A percentile compares a stretch with the other conserved stretches of the same genome.
phyloP scores from a whole-genome alignment of 2,113 vertebrate species.

The Halcyon senegalensis region DNA sequence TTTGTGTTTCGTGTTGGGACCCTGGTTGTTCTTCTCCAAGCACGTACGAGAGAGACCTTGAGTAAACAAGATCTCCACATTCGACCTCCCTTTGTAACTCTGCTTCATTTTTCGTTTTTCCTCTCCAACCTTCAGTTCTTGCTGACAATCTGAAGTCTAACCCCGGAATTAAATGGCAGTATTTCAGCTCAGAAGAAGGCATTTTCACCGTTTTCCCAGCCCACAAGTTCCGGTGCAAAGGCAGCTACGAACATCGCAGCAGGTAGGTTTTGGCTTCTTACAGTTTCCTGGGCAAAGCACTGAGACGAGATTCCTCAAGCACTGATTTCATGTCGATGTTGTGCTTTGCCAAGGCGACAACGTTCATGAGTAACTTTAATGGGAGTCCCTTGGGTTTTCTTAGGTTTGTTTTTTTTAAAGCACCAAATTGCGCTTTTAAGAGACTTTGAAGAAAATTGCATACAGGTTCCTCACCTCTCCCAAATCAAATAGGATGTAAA shows the following conservation, averaged over 20 bases:
- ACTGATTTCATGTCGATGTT: neutral
- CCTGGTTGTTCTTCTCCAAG: neutral
- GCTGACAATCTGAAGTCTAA: conserved; percentile 99
- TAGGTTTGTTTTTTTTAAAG: neutral
- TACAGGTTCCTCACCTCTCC: neutral
- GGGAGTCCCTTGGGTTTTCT: neutral
- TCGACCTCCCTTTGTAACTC: neutral
- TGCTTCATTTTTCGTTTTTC: neutral
- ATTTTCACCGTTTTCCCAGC: conserved; percentile 98
- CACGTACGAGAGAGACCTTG: fast-evolving
- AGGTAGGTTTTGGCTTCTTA: conserved; percentile 76
- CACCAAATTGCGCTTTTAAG: neutral
- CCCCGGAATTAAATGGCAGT: conserved; percentile 98
- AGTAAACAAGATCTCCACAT: neutral
- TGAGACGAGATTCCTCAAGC: fast-evolving
- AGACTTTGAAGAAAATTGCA: neutral
- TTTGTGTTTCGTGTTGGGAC: neutral
- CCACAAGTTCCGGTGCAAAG: conserved; percentile 97
- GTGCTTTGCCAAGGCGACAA: neutral
- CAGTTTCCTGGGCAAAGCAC: neutral
- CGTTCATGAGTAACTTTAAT: neutral
- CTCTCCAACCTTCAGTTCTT: conserved; percentile 80
- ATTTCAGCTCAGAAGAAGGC: conserved; percentile 98
- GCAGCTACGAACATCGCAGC: conserved; percentile 95
- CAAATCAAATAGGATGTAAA: neutral